Percentiles rank a stretch among this genome's conserved stretches.
These are phyloP conservation scores for Scarus forsteni DNA, from an alignment of 2,797 vertebrate species.

Conservation along the genomic window DNA sequence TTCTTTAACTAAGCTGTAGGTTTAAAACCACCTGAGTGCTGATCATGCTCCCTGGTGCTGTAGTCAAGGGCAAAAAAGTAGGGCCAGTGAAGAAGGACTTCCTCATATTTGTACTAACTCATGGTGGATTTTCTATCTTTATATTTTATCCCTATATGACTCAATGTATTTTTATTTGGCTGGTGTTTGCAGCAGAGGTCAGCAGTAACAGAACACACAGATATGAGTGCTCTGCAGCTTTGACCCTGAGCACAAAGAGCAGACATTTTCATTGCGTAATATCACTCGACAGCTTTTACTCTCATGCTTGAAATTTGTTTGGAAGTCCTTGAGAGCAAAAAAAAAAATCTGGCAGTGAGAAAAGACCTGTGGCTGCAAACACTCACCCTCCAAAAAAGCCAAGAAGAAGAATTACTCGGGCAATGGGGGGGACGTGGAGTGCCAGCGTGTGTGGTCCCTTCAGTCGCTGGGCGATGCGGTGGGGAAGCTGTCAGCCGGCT, in stretches of 20 bases:
- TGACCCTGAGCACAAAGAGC: conserved; percentile 37
- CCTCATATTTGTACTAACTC: no score
- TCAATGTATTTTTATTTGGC: no score
- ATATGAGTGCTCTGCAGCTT: conserved; percentile 13
- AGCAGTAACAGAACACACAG: neutral
- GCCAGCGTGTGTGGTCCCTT: conserved; percentile 74
- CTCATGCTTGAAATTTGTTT: conserved; percentile 72
- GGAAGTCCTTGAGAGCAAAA: conserved; percentile 69
- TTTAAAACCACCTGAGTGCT: no score
- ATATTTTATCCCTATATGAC: no score
- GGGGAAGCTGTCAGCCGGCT: conserved; percentile 67
- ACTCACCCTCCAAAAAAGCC: conserved; percentile 44
- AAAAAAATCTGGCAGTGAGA: conserved; percentile 50
- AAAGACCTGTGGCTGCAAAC: conserved; percentile 59
- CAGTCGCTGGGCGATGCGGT: conserved; percentile 55
- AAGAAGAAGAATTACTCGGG: conserved; percentile 54
- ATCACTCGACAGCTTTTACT: conserved; percentile 70
- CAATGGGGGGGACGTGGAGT: conserved; percentile 31
- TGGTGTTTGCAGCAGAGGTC: no score
- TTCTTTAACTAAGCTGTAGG: no score
- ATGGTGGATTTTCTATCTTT: no score
- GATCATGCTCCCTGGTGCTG: no score
- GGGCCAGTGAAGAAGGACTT: no score
- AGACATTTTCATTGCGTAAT: conserved; percentile 47
- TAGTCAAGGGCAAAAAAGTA: no score